Evolutionary conservation across 2,888 invertebrate species (phyloP), one percentile per base, ranked within the genome.

Genomic region (Acheta domesticus): DNA sequence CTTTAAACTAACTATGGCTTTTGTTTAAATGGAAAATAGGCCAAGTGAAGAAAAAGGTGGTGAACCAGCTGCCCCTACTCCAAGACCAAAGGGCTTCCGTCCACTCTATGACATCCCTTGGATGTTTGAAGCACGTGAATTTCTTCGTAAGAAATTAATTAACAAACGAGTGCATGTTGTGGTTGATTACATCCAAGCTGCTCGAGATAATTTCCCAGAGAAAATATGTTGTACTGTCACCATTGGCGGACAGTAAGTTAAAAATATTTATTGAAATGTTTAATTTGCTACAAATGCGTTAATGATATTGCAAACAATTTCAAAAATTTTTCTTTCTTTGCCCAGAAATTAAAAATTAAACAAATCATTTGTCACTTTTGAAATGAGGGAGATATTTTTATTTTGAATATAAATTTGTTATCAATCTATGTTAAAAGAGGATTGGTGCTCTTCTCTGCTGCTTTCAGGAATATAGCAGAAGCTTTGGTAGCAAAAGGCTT

Each of bases 71-170:
- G 80, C 82, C 16, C 82, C 83, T 8, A 88, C 91, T 0, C 91
- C 91, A 19, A 90, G 92, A 82, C 90, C 92, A 4, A 94, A 93
- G 87, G 92, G 92, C 82, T 94, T 92, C 86, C 93, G 96, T 84
- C 97, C 98, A 0, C 90, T 99, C 0, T 99, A 99, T 86, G 99
- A 99, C 86, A 95, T 99, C 85, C 99, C 99, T 2, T 97, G 95
- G 92, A 96, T 99, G 96, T 98, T 94, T 86, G 99, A 99, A 87
- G 98, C 98, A 0, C 92, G 99, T 79, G 99, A 99, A 88, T 99
- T 95, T 86, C 89, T 99, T 73, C 91, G 99, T 75, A 98, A 98
- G 86, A 97, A 97, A 86, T 89, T 99, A 19, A 93, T 99, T 84
- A 97, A 98, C 78, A 99, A 99, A 87, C 96, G 94, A 87, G 96